Conservation (phyloP, 2,888 invertebrate genomes). For the Thysanoteuthis rhombus region DNA sequence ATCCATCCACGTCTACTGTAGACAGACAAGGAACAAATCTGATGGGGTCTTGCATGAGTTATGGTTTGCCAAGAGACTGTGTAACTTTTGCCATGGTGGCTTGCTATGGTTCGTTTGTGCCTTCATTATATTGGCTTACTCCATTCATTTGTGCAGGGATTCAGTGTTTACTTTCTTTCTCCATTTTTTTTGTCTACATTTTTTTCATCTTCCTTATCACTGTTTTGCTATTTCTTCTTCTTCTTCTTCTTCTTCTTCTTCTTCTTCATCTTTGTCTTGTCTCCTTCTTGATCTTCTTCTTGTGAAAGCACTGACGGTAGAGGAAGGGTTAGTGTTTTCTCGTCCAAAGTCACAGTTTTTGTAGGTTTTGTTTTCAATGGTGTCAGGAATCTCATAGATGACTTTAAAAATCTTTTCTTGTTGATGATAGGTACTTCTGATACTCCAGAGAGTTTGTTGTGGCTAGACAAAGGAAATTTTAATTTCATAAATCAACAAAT, state of each 20-base stretch:
- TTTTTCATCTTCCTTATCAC: no score
- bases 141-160: background rate
- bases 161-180: background rate
- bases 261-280: no score
- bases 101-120: background rate
- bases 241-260: no score
- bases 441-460: background rate
- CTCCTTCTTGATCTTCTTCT: no score
- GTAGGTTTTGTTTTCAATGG: background rate
- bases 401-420: background rate
- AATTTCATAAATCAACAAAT: background rate
- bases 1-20: background rate
- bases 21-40: background rate
- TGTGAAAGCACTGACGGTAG: background rate
- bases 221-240: no score
- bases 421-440: background rate
- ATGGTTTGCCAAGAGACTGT: background rate
- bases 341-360: background rate
- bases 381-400: background rate
- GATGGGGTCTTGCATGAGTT: background rate
- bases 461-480: background rate
- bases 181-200: background rate
- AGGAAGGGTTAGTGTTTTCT: background rate
- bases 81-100: background rate
- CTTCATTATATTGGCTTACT: background rate